phyloP scores from a whole-genome alignment of 2,113 vertebrate genomes.

The Grammomys surdaster region DNA sequence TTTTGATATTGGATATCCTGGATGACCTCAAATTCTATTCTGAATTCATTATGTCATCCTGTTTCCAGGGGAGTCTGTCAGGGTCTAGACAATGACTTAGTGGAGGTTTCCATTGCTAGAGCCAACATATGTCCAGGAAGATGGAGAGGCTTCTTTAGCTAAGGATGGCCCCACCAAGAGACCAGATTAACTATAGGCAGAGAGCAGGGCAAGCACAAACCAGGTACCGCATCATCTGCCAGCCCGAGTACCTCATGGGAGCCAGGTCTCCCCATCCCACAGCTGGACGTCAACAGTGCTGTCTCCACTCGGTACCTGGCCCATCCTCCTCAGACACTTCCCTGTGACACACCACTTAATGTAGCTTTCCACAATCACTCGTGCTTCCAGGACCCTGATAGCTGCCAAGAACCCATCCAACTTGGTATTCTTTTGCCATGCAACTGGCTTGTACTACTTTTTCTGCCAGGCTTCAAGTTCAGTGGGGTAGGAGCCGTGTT shows the following conservation, averaged over 20 bases:
- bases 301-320: background rate
- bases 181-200: background rate
- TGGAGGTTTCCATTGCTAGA: background rate
- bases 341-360: background rate
- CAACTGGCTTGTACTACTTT: background rate
- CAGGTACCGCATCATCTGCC: fast-evolving
- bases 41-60: background rate
- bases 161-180: background rate
- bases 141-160: background rate
- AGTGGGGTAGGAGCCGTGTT: background rate
- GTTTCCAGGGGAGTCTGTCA: background rate
- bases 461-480: background rate
- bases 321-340: background rate
- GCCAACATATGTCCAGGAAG: background rate
- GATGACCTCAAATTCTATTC: background rate
- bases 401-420: background rate
- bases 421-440: background rate
- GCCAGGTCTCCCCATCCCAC: background rate
- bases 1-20: background rate
- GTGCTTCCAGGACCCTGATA: background rate
- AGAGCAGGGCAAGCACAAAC: background rate
- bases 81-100: background rate
- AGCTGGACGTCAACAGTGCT: background rate
- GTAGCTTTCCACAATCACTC: background rate
- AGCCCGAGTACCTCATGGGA: fast-evolving